Conservation (phyloP, 2,888 invertebrate species). For the Lasius fuliginosus region DNA sequence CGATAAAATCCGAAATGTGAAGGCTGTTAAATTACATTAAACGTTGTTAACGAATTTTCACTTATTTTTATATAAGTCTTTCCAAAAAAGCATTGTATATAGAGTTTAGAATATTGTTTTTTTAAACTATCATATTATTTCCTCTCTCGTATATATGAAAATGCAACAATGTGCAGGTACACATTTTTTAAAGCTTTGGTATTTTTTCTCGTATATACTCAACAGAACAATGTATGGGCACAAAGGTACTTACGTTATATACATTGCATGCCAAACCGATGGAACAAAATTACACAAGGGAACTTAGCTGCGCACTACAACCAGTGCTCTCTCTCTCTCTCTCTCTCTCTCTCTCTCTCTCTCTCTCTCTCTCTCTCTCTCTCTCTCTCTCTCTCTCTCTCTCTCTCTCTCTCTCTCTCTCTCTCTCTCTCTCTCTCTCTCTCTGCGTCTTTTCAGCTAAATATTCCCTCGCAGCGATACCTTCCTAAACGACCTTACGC, state of each 20-base stretch:
- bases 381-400: neutral
- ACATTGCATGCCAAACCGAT: slow-evolving; percentile 30
- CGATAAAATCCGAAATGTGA: neutral
- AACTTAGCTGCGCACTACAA: slow-evolving; percentile 35
- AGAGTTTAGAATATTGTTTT: neutral
- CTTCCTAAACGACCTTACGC: slow-evolving; percentile 50
- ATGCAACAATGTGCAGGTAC: neutral
- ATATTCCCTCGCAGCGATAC: slow-evolving; percentile 49
- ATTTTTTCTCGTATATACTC: slow-evolving; percentile 4
- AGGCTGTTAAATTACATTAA: neutral
- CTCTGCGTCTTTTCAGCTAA: slow-evolving; percentile 15
- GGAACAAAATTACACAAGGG: slow-evolving; percentile 46
- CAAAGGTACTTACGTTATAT: neutral
- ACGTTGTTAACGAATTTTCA: neutral
- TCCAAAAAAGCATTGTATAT: neutral
- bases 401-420: neutral
- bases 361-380: too few relatives aligned
- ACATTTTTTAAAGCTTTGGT: neutral
- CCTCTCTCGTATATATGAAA: neutral
- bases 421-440: neutral
- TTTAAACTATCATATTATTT: neutral
- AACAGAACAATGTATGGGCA: neutral
- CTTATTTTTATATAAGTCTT: neutral
- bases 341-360: neutral
- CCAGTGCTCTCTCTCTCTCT: neutral